Conservation (phyloP, 2,888 invertebrate species). For the Chydorus sphaericus region DNA sequence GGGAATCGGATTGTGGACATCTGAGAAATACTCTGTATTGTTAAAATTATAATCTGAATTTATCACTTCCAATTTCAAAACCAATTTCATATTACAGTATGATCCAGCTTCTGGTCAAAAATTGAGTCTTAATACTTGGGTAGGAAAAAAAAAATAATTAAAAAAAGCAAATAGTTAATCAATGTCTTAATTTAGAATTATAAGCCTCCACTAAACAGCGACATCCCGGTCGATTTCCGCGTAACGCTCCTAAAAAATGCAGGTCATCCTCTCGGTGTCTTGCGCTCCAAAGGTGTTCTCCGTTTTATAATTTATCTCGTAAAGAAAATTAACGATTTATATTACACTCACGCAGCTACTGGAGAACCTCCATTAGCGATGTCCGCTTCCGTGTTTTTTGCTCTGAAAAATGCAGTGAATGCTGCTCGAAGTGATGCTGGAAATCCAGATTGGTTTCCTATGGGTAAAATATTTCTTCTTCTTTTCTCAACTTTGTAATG, state of each 20-base stretch:
- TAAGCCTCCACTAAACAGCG: constrained; percentile 19
- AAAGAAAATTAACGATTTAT: too few species aligned
- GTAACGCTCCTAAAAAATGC: constrained; percentile 17
- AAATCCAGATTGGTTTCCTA: constrained; percentile 39
- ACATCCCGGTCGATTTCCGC: constrained; percentile 20
- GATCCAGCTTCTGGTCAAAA: constrained; percentile 28
- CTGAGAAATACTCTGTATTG: constrained; percentile 25
- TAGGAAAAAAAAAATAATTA: constrained; percentile 8
- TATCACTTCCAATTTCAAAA: neutral
- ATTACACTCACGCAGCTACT: too few species aligned
- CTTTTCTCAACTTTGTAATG: neutral
- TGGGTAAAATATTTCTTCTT: constrained; percentile 44
- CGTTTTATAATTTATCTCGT: neutral
- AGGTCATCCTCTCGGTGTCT: constrained; percentile 17
- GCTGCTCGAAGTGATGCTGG: constrained; percentile 50
- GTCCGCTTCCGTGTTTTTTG: constrained; percentile 38
- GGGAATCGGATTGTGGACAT: constrained; percentile 30
- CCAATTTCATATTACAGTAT: constrained; percentile 17
- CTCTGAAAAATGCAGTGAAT: constrained; percentile 50
- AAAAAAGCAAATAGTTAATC: too few species aligned
- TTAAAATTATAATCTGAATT: neutral
- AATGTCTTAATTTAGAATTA: constrained; percentile 18
- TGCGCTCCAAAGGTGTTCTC: constrained; percentile 18
- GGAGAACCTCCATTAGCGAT: constrained; percentile 40
- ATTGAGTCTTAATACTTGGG: constrained; percentile 26